Base-by-base conservation (phyloP, 2,113 vertebrate species). In the Misgurnus mizolepis region DNA sequence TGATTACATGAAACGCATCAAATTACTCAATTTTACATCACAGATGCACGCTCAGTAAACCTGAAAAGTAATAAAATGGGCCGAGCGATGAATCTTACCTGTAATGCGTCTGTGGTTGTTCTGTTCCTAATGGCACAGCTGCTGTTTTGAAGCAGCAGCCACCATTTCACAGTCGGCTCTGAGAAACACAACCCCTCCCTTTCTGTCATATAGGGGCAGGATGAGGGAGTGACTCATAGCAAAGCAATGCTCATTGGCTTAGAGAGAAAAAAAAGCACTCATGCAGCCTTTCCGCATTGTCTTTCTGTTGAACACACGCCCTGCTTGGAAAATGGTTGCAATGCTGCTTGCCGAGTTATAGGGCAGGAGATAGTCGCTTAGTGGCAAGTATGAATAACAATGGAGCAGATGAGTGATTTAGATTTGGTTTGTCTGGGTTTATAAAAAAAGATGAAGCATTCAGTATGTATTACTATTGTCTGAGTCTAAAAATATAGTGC, bases 251-350 rank as follows among this genome's bases (percentile, higher is more conserved):
- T 80, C 76, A 82, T 82, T 87, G 84, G 85, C 17, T 83, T 56
- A 79, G 61, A 40, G 61, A 67, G 49, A 61, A 6, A 61, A 61
- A 27, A 45, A 17, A 56, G 18, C 9, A 80, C 68, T n/a, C 66
- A 83, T 75, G 70, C 81, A 81, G 78, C 80, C 39, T 50, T 75
- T 82, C 83, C 49, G 74, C 72, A 82, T 73, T 82, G 70, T 43
- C 55, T 78, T 71, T 12, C 58, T 50, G 66, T 34, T 40, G 34
- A 43, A 60, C 56, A 47, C 65, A 17, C 66, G 43, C 64, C 50
- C 79, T 77, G 78, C 64, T 60, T 72, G 80, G 70, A 81, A 86
- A 83, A 85, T 85, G 83, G 79, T 76, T 83, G 83, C 79, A 67
- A 67, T 34, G 17, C 60, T 45, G n/a, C 68, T 47, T 22, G 40